Evolutionary conservation across 2,797 vertebrate species (phyloP).

Genomic region (Pipistrellus pipistrellus): DNA sequence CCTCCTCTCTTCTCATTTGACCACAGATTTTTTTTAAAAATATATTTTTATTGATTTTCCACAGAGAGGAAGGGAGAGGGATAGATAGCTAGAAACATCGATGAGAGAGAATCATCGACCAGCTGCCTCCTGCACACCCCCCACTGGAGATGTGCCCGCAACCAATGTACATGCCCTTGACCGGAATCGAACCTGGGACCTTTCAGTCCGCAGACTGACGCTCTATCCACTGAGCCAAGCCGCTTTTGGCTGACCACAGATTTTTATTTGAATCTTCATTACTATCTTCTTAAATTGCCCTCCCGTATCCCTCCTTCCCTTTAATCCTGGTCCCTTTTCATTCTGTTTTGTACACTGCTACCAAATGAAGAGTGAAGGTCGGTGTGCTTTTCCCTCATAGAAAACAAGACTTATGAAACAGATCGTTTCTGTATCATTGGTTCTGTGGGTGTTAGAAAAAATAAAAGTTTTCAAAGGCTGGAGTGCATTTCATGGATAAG

Average conservation of each 20-base stretch:
- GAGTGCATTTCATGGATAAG: background rate
- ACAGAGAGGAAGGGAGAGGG: no score
- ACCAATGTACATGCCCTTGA: no score
- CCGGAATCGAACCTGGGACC: no score
- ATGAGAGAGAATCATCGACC: no score
- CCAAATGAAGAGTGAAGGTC: background rate
- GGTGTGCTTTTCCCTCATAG: background rate
- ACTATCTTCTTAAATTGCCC: background rate
- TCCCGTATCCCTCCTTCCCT: background rate
- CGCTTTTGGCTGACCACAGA: background rate
- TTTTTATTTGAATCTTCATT: constrained; percentile 29
- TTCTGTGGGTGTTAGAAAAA: background rate
- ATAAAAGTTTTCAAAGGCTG: background rate
- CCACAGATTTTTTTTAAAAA: background rate
- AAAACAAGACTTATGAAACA: background rate
- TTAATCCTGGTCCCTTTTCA: background rate
- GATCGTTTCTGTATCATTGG: background rate
- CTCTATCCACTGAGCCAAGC: no score
- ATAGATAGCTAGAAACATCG: no score
- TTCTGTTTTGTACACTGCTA: background rate
- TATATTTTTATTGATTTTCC: no score
- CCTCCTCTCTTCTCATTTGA: background rate
- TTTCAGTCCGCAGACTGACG: no score
- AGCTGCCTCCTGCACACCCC: no score
- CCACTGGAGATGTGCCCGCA: no score